Evolutionary conservation across 1,140 invertebrate species (phyloP), one percentile per base, ranked within the genome.

Genomic region (Mercenaria mercenaria): DNA sequence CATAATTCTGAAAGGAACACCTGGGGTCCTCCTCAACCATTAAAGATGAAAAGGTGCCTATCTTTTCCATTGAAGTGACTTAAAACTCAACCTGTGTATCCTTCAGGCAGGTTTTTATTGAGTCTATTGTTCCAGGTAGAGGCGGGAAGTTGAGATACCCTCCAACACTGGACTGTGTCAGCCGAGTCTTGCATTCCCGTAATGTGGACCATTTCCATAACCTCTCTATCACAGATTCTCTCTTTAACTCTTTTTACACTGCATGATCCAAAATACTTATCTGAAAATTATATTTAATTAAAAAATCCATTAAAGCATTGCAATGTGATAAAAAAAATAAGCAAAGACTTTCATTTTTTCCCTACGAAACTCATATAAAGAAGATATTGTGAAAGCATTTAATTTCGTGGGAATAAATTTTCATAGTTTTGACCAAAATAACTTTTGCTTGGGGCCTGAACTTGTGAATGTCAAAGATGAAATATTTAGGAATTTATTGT

Each of bases 21-120:
- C n/a, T n/a, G n/a, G n/a, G n/a, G n/a, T n/a, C n/a, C n/a, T n/a
- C n/a, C n/a, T n/a, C n/a, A n/a, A n/a, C n/a, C n/a, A n/a, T n/a
- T n/a, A n/a, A n/a, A n/a, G n/a, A n/a, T n/a, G n/a, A n/a, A n/a
- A n/a, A n/a, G n/a, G n/a, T n/a, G n/a, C n/a, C n/a, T n/a, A n/a
- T n/a, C n/a, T n/a, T n/a, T n/a, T n/a, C n/a, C n/a, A n/a, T n/a
- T n/a, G n/a, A n/a, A n/a, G n/a, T n/a, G n/a, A n/a, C n/a, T n/a
- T n/a, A n/a, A n/a, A n/a, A n/a, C n/a, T n/a, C n/a, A n/a, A 88
- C 85, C 69, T 74, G 85, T 18, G 34, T 26, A 50, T 88, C 76
- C 26, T 64, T 88, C 0, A 88, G n/a, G 43, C 47, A 80, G 0
- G 50, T 50, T 47, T 80, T 79, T 32, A 88, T 29, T n/a, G 20